Percentiles rank a stretch among this genome's conserved stretches.
These are phyloP conservation scores for Mastomys coucha DNA, from an alignment of 2,113 vertebrate species.

Conservation along the genomic window DNA sequence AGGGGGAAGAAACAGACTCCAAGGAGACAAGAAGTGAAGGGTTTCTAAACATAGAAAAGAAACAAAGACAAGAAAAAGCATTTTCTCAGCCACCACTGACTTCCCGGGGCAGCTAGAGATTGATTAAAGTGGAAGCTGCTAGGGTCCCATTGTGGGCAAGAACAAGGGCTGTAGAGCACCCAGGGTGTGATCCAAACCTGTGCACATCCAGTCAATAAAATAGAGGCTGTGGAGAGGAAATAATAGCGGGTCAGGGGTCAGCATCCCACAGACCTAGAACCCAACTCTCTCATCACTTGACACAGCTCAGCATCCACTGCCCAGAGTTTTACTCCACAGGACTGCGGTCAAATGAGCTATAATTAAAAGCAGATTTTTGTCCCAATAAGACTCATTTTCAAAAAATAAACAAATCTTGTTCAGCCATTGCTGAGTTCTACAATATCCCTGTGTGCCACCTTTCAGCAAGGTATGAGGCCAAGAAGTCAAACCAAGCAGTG, in stretches of 20 bases:
- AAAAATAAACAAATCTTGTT: background rate
- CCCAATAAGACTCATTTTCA: background rate
- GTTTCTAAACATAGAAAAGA: background rate
- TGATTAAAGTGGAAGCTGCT: background rate
- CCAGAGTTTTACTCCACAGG: background rate
- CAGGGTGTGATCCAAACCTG: background rate
- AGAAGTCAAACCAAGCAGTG: background rate
- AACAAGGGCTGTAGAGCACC: no score
- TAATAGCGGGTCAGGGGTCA: background rate
- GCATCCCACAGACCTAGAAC: background rate
- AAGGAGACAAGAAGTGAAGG: background rate
- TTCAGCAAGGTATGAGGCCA: background rate
- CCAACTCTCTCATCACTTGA: background rate
- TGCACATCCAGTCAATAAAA: background rate
- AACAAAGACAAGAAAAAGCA: no score
- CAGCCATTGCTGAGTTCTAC: background rate
- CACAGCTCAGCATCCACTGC: fast-evolving
- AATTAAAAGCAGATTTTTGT: background rate
- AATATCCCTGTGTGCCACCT: background rate
- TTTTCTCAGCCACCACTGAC: background rate
- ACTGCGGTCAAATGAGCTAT: background rate
- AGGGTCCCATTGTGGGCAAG: background rate
- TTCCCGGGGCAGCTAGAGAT: background rate
- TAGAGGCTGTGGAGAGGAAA: fast-evolving
- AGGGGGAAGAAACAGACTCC: background rate